Conservation (phyloP, 2,888 invertebrate species). For the Asteroscopus sphinx region DNA sequence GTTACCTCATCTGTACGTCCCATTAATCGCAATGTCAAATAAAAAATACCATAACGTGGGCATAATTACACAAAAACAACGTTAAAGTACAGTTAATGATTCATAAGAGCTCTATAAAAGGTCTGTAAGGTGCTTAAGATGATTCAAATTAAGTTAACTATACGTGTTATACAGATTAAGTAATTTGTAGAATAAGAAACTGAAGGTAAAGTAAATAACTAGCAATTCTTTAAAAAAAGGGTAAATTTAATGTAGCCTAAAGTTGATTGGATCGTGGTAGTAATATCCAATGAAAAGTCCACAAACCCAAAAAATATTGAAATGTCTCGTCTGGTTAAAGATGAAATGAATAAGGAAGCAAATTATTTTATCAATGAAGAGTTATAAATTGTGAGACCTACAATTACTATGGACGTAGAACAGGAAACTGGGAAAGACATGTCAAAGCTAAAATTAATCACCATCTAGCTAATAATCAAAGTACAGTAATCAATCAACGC, state of each 20-base stretch:
- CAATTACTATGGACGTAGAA: conserved; percentile 12
- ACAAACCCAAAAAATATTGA: neutral
- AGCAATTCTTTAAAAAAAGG: neutral
- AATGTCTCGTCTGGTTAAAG: neutral
- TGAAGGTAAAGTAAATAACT: neutral
- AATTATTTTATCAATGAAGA: conserved; percentile 45
- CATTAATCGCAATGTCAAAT: conserved; percentile 74
- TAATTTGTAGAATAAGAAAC: neutral
- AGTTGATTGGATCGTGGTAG: too few relatives aligned
- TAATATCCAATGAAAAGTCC: too few relatives aligned
- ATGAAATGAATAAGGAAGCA: conserved; percentile 8
- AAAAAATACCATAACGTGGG: conserved; percentile 63
- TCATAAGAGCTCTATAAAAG: conserved; percentile 19
- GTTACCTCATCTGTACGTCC: conserved; percentile 72
- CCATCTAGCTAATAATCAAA: conserved; percentile 35
- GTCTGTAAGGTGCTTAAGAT: conserved; percentile 14
- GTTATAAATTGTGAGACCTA: conserved; percentile 28
- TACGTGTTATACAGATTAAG: neutral
- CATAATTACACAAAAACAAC: conserved; percentile 47
- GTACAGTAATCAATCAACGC: conserved; percentile 47
- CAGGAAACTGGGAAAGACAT: conserved; percentile 40
- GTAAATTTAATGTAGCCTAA: neutral
- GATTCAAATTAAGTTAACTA: conserved; percentile 5
- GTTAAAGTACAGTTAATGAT: conserved; percentile 31
- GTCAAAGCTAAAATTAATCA: conserved; percentile 42